These are phyloP conservation scores for Intellagama lesueurii DNA, from an alignment of 2,797 vertebrate genomes.

Conservation along the genomic window DNA sequence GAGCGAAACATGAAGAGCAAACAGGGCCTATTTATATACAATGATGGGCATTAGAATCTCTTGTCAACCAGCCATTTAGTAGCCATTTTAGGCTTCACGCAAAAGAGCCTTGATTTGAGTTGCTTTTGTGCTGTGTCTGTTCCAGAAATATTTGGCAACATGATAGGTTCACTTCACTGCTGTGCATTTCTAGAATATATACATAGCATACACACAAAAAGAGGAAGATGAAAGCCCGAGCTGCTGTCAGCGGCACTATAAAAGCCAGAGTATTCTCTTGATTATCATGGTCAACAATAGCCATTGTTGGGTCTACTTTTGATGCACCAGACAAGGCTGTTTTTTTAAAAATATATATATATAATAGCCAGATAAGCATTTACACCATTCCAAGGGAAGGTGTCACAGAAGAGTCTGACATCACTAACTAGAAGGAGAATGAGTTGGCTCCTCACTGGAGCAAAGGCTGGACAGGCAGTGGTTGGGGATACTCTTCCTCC, in stretches of 20 bases:
- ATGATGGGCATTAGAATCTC: neutral
- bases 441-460: neutral
- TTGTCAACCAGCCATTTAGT: neutral
- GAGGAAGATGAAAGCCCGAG: neutral
- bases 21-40: neutral
- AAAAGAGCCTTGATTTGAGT: neutral
- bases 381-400: neutral
- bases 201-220: neutral
- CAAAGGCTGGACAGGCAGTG: neutral
- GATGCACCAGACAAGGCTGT: neutral
- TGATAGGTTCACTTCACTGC: neutral
- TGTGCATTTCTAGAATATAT: neutral
- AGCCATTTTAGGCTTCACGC: neutral
- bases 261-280: neutral
- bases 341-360: neutral
- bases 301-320: neutral
- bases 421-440: neutral
- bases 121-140: neutral
- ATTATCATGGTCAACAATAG: neutral
- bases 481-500: neutral
- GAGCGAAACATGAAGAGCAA: neutral
- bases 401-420: neutral
- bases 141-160: constrained; percentile 12
- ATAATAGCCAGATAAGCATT: neutral
- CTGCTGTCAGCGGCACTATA: neutral